Evolutionary conservation across 2,888 invertebrate genomes (phyloP).

Genomic region (Dynastes hyllus): DNA sequence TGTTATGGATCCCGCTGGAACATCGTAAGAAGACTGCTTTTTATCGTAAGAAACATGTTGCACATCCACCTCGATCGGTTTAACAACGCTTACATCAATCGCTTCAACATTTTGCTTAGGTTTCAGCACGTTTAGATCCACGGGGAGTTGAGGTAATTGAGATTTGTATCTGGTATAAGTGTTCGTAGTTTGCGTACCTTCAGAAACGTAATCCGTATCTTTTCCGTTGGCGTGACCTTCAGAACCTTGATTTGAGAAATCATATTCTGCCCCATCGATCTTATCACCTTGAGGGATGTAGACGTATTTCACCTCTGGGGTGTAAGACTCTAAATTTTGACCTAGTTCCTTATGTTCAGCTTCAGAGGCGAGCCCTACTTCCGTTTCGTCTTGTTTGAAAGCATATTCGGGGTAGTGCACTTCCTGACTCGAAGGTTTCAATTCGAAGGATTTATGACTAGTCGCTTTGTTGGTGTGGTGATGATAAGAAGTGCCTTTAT

Average conservation of each 20-base stretch:
- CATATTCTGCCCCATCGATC: constrained; percentile 24
- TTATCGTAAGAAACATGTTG: constrained; percentile 31
- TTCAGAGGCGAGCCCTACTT: background rate
- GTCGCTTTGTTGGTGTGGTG: constrained; percentile 55
- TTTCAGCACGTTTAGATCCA: constrained; percentile 49
- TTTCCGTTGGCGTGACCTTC: constrained; percentile 34
- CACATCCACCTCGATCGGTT: constrained; percentile 55
- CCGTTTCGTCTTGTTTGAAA: constrained; percentile 22
- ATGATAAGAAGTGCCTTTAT: constrained; percentile 71
- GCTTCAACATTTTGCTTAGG: constrained; percentile 46
- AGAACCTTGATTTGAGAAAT: constrained; percentile 18
- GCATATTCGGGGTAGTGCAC: constrained; percentile 19
- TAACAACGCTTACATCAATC: constrained; percentile 52
- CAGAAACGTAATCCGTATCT: constrained; percentile 41
- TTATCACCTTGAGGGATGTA: constrained; percentile 46
- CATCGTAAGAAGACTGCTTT: constrained; percentile 20
- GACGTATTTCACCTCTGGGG: constrained; percentile 47
- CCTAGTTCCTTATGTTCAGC: constrained; percentile 1
- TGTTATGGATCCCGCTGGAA: background rate
- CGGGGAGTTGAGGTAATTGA: background rate
- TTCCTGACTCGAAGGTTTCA: constrained; percentile 23
- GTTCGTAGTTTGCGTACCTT: constrained; percentile 30
- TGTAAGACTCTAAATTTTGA: constrained; percentile 31
- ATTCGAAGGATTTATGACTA: constrained; percentile 46
- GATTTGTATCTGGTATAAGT: constrained; percentile 38